phyloP scores from a whole-genome alignment of 2,888 invertebrate genomes.

The Aphidius colemani region DNA sequence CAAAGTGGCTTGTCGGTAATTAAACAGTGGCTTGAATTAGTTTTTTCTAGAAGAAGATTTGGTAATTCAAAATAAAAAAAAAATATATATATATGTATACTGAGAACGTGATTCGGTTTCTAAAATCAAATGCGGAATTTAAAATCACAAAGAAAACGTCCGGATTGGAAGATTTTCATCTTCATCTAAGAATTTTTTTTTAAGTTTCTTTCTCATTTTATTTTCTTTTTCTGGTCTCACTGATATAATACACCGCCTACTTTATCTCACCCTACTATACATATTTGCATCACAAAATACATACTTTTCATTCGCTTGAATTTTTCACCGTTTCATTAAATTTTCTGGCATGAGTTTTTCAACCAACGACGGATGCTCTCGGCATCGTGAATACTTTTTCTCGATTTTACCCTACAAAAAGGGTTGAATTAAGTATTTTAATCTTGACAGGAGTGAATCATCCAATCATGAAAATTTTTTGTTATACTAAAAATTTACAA shows the following conservation, averaged over 20 bases:
- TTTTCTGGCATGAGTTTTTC: slow-evolving; percentile 20
- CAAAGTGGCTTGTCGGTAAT: slow-evolving; percentile 32
- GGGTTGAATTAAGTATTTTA: slow-evolving; percentile 47
- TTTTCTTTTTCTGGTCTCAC: slow-evolving; percentile 44
- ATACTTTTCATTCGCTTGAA: slow-evolving; percentile 20
- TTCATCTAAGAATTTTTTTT: too few species aligned
- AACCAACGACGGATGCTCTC: slow-evolving; percentile 11
- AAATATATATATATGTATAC: slow-evolving; percentile 12
- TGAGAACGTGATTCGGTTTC: slow-evolving; percentile 36
- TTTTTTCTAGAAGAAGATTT: slow-evolving; percentile 33
- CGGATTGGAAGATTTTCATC: slow-evolving; percentile 20
- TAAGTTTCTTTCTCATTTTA: slow-evolving; percentile 33
- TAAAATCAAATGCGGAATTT: slow-evolving; percentile 42
- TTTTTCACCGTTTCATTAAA: slow-evolving; percentile 47
- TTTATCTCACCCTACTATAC: slow-evolving; percentile 1
- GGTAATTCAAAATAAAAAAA: slow-evolving; percentile 11
- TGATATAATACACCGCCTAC: slow-evolving; percentile 12
- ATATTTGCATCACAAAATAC: slow-evolving; percentile 50
- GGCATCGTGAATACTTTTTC: slow-evolving; percentile 35
- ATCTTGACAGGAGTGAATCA: slow-evolving; percentile 31
- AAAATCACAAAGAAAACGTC: slow-evolving; percentile 39
- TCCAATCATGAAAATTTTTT: neutral
- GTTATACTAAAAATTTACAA: neutral
- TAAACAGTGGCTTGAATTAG: slow-evolving; percentile 37
- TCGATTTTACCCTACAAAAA: slow-evolving; percentile 33